phyloP scores from a whole-genome alignment of 2,888 invertebrate genomes.

The Dione vanillae region DNA sequence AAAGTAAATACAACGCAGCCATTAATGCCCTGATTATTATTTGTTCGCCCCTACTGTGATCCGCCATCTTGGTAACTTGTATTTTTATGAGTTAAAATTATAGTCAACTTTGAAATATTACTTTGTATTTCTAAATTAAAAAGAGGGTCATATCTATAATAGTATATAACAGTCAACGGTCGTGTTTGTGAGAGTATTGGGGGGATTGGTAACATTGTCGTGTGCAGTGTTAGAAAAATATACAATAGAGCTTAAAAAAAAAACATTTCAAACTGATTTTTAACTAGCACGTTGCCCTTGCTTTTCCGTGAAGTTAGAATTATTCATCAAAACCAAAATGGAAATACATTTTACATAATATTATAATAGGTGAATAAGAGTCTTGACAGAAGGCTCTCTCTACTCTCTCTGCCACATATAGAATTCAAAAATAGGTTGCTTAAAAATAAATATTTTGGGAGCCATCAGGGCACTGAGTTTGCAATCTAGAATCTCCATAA shows the following conservation, averaged over 20 bases:
- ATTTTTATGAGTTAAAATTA: constrained; percentile 58
- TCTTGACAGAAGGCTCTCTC: too few relatives aligned
- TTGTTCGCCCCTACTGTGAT: constrained; percentile 67
- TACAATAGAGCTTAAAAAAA: not conserved
- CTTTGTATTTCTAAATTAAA: constrained; percentile 33
- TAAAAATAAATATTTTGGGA: too few relatives aligned
- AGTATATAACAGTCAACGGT: constrained; percentile 7
- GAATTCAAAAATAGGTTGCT: too few relatives aligned
- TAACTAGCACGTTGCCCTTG: not conserved
- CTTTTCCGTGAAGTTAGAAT: too few relatives aligned
- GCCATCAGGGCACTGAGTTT: too few relatives aligned
- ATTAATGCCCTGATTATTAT: constrained; percentile 83
- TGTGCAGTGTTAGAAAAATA: not conserved
- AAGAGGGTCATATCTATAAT: constrained; percentile 15
- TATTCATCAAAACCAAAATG: too few relatives aligned
- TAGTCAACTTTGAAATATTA: constrained; percentile 48
- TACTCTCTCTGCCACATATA: too few relatives aligned
- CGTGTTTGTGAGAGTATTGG: constrained; percentile 13
- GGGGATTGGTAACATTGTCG: constrained; percentile 15
- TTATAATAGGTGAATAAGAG: too few relatives aligned
- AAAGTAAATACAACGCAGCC: constrained; percentile 82
- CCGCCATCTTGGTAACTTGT: constrained; percentile 72
- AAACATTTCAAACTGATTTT: not conserved
- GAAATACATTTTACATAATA: too few relatives aligned
- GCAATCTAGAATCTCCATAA: too few relatives aligned